phyloP scores from a whole-genome alignment of 1,140 invertebrate genomes.

The Caenorhabditis elegans region WBcel235 BX284602.5:4974501-4975000 shows the following conservation, averaged over 20 bases:
- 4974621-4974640: constrained; percentile 8
- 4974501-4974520: no score
- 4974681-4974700: neutral
- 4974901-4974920: neutral
- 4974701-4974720: neutral
- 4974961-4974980: no score
- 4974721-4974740: neutral
- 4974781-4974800: neutral
- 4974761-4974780: neutral
- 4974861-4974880: neutral
- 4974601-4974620: neutral
- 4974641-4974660: neutral
- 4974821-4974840: neutral
- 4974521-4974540: no score
- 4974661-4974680: neutral
- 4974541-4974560: no score
- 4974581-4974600: no score
- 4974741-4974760: neutral
- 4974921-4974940: neutral
- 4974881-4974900: constrained; percentile 3
- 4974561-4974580: no score
- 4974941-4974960: no score
- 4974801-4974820: neutral
- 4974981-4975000: no score
- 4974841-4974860: neutral